These are phyloP conservation scores for Polypedilum vanderplanki DNA, from an alignment of 1,140 invertebrate genomes.

Conservation along the genomic window DNA sequence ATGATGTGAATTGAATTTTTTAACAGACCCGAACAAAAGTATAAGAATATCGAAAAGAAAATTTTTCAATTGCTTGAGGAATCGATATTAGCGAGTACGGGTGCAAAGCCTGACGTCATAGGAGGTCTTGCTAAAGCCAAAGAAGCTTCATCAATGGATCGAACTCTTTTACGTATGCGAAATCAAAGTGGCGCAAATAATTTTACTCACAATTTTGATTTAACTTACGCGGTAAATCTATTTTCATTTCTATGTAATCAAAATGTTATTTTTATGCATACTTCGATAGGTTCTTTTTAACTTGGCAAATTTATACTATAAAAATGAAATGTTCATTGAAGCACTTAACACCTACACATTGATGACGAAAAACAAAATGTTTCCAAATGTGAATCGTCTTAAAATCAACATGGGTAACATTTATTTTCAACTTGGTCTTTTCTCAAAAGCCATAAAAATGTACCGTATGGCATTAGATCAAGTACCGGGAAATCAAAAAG, in stretches of 20 bases:
- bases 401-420: slow-evolving; percentile 36
- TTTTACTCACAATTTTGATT: slow-evolving; percentile 76
- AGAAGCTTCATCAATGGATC: slow-evolving; percentile 89
- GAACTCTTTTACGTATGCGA: slow-evolving; percentile 78
- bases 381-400: slow-evolving; percentile 73
- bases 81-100: slow-evolving; percentile 56
- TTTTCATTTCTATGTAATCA: neutral
- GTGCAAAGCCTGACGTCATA: slow-evolving; percentile 34
- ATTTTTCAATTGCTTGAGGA: slow-evolving; percentile 80
- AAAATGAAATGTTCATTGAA: slow-evolving; percentile 92
- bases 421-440: slow-evolving; percentile 37
- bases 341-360: slow-evolving; percentile 92
- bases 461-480: slow-evolving; percentile 96
- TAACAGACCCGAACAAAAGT: slow-evolving; percentile 74
- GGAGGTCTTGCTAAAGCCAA: slow-evolving; percentile 84
- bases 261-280: too few species aligned
- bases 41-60: slow-evolving; percentile 70
- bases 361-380: slow-evolving; percentile 77
- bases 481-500: slow-evolving; percentile 84
- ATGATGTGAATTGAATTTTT: slow-evolving; percentile 30
- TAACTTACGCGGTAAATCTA: slow-evolving; percentile 79
- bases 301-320: slow-evolving; percentile 85
- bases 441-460: slow-evolving; percentile 93
- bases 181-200: slow-evolving; percentile 84
- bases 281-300: slow-evolving; percentile 81